Percentiles rank a stretch among this genome's conserved stretches.
phyloP scores from a whole-genome alignment of 2,888 invertebrate genomes.

The Drosophila sordidula region DNA sequence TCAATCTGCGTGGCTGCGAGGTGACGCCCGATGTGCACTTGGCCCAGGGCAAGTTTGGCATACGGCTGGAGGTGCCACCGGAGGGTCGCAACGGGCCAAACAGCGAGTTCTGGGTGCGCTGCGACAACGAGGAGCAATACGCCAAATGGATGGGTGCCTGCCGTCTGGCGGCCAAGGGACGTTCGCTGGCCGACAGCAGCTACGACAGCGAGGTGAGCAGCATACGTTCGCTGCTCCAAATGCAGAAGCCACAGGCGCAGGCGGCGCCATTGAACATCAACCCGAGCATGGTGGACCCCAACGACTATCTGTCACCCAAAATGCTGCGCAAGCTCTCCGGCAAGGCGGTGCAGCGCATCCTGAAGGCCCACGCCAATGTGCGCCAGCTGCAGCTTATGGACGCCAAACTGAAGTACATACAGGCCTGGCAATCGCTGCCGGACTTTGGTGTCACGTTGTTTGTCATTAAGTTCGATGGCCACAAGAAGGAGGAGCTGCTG shows the following conservation, averaged over 20 bases:
- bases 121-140: constrained; percentile 97
- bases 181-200: constrained; percentile 97
- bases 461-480: constrained; percentile 95
- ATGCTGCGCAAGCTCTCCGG: constrained; percentile 94
- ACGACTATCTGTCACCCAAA: constrained; percentile 95
- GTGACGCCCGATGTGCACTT: constrained; percentile 98
- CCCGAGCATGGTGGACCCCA: constrained; percentile 91
- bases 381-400: constrained; percentile 95
- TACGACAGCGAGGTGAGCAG: constrained; percentile 96
- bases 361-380: constrained; percentile 98
- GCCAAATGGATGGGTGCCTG: constrained; percentile 99
- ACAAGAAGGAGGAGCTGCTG: constrained; percentile 94
- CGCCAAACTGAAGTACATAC: constrained; percentile 98
- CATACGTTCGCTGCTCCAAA: constrained; percentile 93
- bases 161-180: constrained; percentile 96
- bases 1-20: constrained; percentile 96
- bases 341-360: constrained; percentile 94
- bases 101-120: constrained; percentile 98
- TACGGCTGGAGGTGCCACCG: constrained; percentile 96
- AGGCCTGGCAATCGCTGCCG: constrained; percentile 98
- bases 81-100: constrained; percentile 98
- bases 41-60: constrained; percentile 95
- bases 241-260: constrained; percentile 93
- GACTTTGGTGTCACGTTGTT: constrained; percentile 98
- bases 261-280: constrained; percentile 90